These are phyloP conservation scores for Pandemis corylana DNA, from an alignment of 2,888 invertebrate genomes.

Conservation along the genomic window DNA sequence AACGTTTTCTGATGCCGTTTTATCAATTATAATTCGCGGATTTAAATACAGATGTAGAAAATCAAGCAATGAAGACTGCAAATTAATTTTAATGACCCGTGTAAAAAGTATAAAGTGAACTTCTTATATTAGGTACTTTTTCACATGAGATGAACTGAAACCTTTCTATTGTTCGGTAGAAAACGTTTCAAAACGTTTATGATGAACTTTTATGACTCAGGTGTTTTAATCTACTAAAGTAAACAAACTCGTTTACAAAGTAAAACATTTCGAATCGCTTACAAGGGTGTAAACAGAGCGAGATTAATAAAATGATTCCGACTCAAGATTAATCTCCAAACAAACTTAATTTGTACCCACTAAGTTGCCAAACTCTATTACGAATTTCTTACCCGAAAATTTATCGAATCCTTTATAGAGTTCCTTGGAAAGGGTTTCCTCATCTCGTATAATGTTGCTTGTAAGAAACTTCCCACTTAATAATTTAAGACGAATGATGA, in stretches of 20 bases:
- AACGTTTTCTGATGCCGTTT: too few species aligned
- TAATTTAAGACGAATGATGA: too few species aligned
- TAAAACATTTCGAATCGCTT: conserved; percentile 9
- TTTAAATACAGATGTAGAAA: too few species aligned
- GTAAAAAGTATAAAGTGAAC: too few species aligned
- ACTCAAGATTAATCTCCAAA: conserved; percentile 28
- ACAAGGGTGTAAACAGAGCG: conserved; percentile 9
- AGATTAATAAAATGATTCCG: conserved; percentile 24
- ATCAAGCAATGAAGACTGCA: too few species aligned
- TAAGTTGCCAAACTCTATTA: conserved; percentile 24
- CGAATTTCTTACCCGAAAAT: conserved; percentile 14
- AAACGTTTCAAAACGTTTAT: background rate
- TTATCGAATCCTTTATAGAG: conserved; percentile 12
- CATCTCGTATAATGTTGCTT: background rate
- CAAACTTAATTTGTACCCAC: conserved; percentile 28
- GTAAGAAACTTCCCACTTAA: too few species aligned
- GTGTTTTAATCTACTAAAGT: conserved; percentile 11
- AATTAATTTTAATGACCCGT: too few species aligned
- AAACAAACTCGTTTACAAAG: conserved; percentile 5
- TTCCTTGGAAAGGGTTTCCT: background rate
- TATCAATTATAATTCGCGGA: too few species aligned
- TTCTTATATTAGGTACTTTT: background rate
- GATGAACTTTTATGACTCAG: background rate
- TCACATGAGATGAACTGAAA: background rate
- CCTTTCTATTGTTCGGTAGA: too few species aligned